phyloP scores from a whole-genome alignment of 1,140 invertebrate genomes.

The Chironomus tepperi region DNA sequence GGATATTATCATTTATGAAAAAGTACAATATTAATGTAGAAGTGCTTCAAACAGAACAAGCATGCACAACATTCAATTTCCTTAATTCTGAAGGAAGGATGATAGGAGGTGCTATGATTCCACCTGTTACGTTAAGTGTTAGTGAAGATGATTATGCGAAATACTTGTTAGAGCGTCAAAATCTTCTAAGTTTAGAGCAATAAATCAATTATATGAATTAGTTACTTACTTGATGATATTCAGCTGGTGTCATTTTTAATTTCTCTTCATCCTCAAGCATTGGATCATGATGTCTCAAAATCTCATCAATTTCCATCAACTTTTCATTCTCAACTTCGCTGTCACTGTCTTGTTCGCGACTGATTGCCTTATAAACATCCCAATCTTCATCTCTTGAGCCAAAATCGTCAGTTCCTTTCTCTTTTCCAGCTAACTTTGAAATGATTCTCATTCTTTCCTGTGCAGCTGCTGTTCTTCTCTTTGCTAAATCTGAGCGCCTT shows the following conservation, averaged over 20 bases:
- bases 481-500: constrained; percentile 77
- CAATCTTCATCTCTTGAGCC: constrained; percentile 89
- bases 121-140: constrained; percentile 46
- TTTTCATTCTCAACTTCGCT: constrained; percentile 87
- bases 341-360: constrained; percentile 68
- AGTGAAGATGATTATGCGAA: constrained; percentile 43
- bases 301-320: constrained; percentile 75
- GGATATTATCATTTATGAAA: constrained; percentile 45
- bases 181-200: constrained; percentile 41
- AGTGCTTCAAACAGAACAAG: constrained; percentile 60
- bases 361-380: constrained; percentile 91
- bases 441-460: constrained; percentile 91
- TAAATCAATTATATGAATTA: constrained; percentile 22
- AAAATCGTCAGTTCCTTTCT: constrained; percentile 86
- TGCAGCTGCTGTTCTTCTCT: constrained; percentile 76
- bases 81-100: constrained; percentile 63
- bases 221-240: constrained; percentile 50
- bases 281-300: constrained; percentile 75
- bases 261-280: constrained; percentile 42
- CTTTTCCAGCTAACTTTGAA: constrained; percentile 72
- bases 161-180: constrained; percentile 38
- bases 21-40: constrained; percentile 57
- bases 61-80: constrained; percentile 76
- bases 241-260: constrained; percentile 45
- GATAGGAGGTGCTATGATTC: constrained; percentile 69